Evolutionary conservation across 2,888 invertebrate species (phyloP).

Genomic region (Trissolcus japonicus): DNA sequence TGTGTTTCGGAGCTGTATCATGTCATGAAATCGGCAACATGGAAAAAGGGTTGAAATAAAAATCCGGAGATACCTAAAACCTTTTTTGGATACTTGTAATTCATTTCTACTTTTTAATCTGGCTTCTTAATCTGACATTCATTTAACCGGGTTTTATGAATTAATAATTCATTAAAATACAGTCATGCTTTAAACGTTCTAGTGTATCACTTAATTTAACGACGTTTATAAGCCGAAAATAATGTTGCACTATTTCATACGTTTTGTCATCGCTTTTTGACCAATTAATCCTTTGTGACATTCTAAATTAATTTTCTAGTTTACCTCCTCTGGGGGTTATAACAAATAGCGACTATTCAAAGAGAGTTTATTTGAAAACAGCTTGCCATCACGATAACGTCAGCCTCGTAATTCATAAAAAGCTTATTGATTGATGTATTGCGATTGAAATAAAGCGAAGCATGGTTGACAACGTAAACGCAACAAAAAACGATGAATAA

Average conservation of each 20-base stretch:
- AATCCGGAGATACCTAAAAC: too few relatives aligned
- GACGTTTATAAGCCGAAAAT: conserved; percentile 19
- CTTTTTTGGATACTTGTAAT: not conserved
- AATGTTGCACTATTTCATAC: conserved; percentile 19
- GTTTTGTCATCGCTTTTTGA: conserved; percentile 25
- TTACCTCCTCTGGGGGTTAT: conserved; percentile 3
- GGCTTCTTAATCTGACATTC: too few relatives aligned
- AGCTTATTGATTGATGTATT: conserved; percentile 14
- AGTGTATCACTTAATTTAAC: conserved; percentile 28
- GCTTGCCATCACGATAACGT: conserved; percentile 2
- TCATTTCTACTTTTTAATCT: not conserved
- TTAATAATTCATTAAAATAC: too few relatives aligned
- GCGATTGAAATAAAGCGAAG: conserved; percentile 17
- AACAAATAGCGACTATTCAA: conserved; percentile 18
- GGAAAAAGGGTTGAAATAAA: too few relatives aligned
- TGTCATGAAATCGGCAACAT: not conserved
- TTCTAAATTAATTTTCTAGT: conserved; percentile 15
- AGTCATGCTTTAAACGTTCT: too few relatives aligned
- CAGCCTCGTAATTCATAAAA: conserved; percentile 1
- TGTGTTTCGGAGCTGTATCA: conserved; percentile 13
- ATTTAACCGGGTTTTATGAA: too few relatives aligned
- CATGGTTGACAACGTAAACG: conserved; percentile 5
- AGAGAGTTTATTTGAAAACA: not conserved
- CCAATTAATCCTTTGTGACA: conserved; percentile 36
- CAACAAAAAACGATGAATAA: conserved; percentile 26